Evolutionary conservation across 2,888 invertebrate genomes (phyloP).

Genomic region (Acronicta aceris): DNA sequence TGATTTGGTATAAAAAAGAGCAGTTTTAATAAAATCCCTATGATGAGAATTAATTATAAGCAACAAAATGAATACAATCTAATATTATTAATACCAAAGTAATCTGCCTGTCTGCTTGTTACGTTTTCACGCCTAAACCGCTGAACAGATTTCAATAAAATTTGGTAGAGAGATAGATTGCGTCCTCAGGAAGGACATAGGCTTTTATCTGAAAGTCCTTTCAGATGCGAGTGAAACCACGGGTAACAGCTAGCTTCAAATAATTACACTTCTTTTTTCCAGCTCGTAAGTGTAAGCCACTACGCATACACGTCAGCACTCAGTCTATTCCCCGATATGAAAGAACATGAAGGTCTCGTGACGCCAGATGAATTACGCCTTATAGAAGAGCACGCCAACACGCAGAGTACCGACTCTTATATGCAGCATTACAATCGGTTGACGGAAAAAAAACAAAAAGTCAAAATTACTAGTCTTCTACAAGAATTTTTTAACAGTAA

Average conservation of each 20-base stretch:
- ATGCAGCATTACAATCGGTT: slow-evolving; percentile 65
- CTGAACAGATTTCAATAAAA: no score
- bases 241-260: background rate
- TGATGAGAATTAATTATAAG: no score
- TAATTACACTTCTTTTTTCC: slow-evolving; percentile 37
- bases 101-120: no score
- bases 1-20: background rate
- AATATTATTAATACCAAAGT: no score
- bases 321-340: slow-evolving; percentile 85
- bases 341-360: slow-evolving; percentile 79
- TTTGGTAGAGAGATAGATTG: no score
- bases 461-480: slow-evolving; percentile 74
- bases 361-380: slow-evolving; percentile 71
- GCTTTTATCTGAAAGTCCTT: no score
- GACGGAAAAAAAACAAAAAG: slow-evolving; percentile 58
- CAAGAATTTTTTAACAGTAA: slow-evolving; percentile 77
- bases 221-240: no score
- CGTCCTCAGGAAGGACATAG: no score
- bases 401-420: slow-evolving; percentile 68
- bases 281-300: slow-evolving; percentile 81
- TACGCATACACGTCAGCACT: slow-evolving; percentile 83
- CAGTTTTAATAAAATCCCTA: background rate
- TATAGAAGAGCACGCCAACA: slow-evolving; percentile 71
- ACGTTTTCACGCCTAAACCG: no score
- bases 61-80: no score